Evolutionary conservation across 2,797 vertebrate genomes (phyloP), one percentile per base, ranked within the genome.

Genomic region (Danionella dracula): DNA sequence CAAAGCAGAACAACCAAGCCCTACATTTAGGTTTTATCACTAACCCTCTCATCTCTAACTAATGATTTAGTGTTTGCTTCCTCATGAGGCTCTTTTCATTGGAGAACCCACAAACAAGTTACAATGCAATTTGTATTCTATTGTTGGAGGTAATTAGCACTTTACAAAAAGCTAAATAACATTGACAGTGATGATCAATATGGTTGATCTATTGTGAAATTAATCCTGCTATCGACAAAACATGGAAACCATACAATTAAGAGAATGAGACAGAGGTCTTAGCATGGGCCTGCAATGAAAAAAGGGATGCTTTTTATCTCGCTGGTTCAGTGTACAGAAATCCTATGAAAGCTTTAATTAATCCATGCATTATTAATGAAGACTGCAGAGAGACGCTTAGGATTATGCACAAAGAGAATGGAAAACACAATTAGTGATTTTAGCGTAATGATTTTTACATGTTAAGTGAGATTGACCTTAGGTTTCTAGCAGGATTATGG

Each of bases 291-390:
- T 76, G 55, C 65, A 79, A 73, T 77, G 79, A 87, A 83, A 64
- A 79, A 86, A 82, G 76, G 83, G 80, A 83, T 79, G 83, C 75
- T 75, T 86, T 90, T 91, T 91, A 91, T 91, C 90, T 91, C 78
- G 50, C 75, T 81, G 85, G 82, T 86, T 90, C 86, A 87, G 84
- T 75, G 58, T 70, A 83, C 79, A 85, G 84, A 89, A 90, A 90
- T 87, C 87, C 89, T 90, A 83, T 90, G 85, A 86, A 90, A 80
- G 83, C 85, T 87, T 84, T 91, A 92, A 92, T 92, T 90, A 92
- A 92, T 90, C 91, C 88, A 91, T 92, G 83, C 85, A 92, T 92
- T 90, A 87, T 92, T 92, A 91, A 92, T 92, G 89, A 90, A 87
- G 80, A 79, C 76, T 70, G 81, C 81, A 80, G 77, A 76, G 80